Evolutionary conservation across 2,797 vertebrate genomes (phyloP).

Genomic region (Leptodactylus fallax): DNA sequence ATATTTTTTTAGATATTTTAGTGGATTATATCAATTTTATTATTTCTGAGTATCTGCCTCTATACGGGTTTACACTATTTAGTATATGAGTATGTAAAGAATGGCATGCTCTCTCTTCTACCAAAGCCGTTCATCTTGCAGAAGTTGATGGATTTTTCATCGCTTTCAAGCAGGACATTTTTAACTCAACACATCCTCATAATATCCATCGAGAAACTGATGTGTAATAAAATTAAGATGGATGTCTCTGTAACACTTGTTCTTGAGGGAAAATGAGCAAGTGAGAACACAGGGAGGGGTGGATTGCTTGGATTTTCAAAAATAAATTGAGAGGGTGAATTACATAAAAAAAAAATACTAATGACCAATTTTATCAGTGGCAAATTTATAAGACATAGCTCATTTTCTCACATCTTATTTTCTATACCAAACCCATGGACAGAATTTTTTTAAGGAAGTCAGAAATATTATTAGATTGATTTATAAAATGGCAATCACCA

Average conservation of each 20-base stretch:
- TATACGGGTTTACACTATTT: not conserved
- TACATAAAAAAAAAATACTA: not conserved
- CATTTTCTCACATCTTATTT: not conserved
- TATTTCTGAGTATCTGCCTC: not conserved
- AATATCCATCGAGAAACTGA: constrained; percentile 33
- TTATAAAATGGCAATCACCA: not conserved
- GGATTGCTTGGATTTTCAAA: not conserved
- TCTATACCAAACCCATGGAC: not conserved
- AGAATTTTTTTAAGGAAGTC: not conserved
- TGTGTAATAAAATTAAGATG: constrained; percentile 48
- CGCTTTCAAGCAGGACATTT: constrained; percentile 1
- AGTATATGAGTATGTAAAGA: not conserved
- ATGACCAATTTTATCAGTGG: not conserved
- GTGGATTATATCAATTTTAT: not conserved
- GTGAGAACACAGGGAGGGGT: constrained; percentile 12
- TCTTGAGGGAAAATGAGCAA: constrained; percentile 31
- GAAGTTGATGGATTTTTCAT: constrained; percentile 15
- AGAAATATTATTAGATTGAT: not conserved
- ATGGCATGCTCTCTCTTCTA: not conserved
- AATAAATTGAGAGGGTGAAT: constrained; percentile 27
- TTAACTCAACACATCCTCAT: constrained; percentile 37
- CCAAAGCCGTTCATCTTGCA: not conserved
- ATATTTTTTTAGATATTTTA: not conserved
- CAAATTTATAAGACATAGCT: not conserved
- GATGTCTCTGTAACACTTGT: constrained; percentile 26